These are phyloP conservation scores for Scolopax rusticola DNA, from an alignment of 2,797 vertebrate species.

Conservation along the genomic window DNA sequence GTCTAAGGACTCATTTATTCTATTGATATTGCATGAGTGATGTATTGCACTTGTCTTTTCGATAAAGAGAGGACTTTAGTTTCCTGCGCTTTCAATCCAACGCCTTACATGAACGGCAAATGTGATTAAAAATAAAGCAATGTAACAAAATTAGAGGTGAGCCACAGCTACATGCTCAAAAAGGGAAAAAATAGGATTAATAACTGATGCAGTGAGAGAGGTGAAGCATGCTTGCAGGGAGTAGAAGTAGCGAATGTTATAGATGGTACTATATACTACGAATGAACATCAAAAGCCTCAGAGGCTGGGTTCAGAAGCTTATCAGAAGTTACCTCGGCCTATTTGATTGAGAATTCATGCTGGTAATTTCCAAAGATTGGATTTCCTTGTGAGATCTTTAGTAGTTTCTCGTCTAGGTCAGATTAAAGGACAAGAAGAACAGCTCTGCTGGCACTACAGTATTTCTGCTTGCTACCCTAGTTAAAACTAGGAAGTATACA, in stretches of 20 bases:
- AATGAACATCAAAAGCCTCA: conserved; percentile 41
- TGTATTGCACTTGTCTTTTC: background rate
- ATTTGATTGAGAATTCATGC: conserved; percentile 66
- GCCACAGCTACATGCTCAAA: background rate
- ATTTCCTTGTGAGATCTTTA: conserved; percentile 61
- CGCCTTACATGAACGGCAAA: background rate
- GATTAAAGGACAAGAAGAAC: conserved; percentile 57
- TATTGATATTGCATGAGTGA: background rate
- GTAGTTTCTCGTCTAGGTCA: conserved; percentile 45
- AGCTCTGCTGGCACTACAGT: conserved; percentile 30
- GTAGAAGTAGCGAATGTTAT: conserved; percentile 51
- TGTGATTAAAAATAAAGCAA: conserved; percentile 44
- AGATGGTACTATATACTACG: conserved; percentile 12
- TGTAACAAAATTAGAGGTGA: conserved; percentile 34
- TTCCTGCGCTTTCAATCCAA: background rate
- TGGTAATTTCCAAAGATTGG: conserved; percentile 66
- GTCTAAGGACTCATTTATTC: background rate
- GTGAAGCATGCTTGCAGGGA: conserved; percentile 36
- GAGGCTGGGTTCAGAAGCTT: conserved; percentile 57
- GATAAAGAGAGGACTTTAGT: background rate
- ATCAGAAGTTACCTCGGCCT: conserved; percentile 51
- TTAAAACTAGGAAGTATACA: conserved; percentile 38
- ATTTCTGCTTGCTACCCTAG: conserved; percentile 41
- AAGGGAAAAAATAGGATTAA: conserved; percentile 43
- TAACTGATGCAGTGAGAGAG: conserved; percentile 36